A percentile compares a stretch with the other conserved stretches of the same genome.
These are phyloP conservation scores for Lathamus discolor DNA, from an alignment of 2,113 vertebrate species.

Conservation along the genomic window DNA sequence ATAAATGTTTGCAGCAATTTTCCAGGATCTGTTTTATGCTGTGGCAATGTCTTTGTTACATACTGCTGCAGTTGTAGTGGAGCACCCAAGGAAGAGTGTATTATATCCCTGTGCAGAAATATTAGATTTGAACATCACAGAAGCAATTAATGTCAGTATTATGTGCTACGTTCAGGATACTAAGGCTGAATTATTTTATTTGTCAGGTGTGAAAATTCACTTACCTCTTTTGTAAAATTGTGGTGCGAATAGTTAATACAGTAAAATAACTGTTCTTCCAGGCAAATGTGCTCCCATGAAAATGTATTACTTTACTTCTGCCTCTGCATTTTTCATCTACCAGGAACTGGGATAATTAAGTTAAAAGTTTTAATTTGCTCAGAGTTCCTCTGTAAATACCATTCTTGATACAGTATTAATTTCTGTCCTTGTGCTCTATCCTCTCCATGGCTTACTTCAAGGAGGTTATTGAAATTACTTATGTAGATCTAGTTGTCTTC, in stretches of 20 bases:
- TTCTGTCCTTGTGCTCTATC: background rate
- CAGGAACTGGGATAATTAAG: background rate
- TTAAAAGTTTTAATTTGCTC: background rate
- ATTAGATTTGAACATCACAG: background rate
- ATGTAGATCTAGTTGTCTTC: background rate
- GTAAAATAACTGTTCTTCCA: background rate
- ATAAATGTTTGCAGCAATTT: background rate
- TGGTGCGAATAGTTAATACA: background rate
- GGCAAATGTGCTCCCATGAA: background rate
- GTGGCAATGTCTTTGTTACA: background rate
- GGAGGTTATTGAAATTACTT: background rate
- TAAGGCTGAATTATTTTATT: background rate
- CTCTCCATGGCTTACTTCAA: background rate
- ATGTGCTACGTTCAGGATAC: background rate
- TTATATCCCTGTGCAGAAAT: background rate
- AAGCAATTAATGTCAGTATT: background rate
- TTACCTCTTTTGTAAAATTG: background rate
- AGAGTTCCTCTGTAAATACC: background rate
- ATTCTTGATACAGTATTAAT: background rate
- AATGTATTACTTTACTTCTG: background rate
- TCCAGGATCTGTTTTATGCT: background rate
- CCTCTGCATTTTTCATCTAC: background rate
- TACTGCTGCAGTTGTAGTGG: background rate
- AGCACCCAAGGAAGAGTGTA: background rate
- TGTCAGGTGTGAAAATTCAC: constrained; percentile 9